Percentiles rank a stretch among this genome's conserved stretches.
phyloP scores from a whole-genome alignment of 1,140 invertebrate genomes.

The Drosophila rufa region DNA sequence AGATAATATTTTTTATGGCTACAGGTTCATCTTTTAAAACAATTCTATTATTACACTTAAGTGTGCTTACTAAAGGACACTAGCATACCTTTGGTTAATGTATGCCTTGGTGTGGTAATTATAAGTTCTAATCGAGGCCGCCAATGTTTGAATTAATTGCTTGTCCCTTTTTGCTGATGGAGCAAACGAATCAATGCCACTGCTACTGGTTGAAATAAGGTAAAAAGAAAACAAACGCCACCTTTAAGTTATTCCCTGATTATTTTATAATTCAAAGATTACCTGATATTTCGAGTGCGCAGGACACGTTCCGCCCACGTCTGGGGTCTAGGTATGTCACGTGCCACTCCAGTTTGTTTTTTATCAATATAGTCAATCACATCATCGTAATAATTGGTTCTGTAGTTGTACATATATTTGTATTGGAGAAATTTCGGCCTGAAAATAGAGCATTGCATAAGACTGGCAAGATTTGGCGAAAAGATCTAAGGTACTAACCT shows the following conservation, averaged over 20 bases:
- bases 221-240: not conserved
- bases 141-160: slow-evolving; percentile 86
- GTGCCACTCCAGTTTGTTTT: slow-evolving; percentile 88
- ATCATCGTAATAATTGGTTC: slow-evolving; percentile 93
- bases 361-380: slow-evolving; percentile 92
- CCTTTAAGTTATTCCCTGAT: not conserved
- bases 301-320: slow-evolving; percentile 93
- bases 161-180: slow-evolving; percentile 84
- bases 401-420: slow-evolving; percentile 92
- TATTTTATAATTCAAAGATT: not conserved
- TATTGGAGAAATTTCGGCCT: slow-evolving; percentile 92
- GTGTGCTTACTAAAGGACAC: slow-evolving; percentile 72
- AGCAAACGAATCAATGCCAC: slow-evolving; percentile 68
- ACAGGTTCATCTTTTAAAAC: slow-evolving; percentile 32
- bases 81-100: slow-evolving; percentile 87
- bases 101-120: slow-evolving; percentile 88
- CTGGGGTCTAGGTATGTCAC: slow-evolving; percentile 90
- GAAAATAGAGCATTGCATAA: slow-evolving; percentile 46
- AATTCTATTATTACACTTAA: slow-evolving; percentile 41
- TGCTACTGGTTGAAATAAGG: slow-evolving; percentile 46
- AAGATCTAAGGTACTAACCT: slow-evolving; percentile 85
- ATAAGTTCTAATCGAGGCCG: slow-evolving; percentile 87
- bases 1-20: slow-evolving; percentile 27
- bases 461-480: not conserved
- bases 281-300: slow-evolving; percentile 86